phyloP scores from a whole-genome alignment of 1,140 invertebrate genomes.

The Colletes latitarsis region DNA sequence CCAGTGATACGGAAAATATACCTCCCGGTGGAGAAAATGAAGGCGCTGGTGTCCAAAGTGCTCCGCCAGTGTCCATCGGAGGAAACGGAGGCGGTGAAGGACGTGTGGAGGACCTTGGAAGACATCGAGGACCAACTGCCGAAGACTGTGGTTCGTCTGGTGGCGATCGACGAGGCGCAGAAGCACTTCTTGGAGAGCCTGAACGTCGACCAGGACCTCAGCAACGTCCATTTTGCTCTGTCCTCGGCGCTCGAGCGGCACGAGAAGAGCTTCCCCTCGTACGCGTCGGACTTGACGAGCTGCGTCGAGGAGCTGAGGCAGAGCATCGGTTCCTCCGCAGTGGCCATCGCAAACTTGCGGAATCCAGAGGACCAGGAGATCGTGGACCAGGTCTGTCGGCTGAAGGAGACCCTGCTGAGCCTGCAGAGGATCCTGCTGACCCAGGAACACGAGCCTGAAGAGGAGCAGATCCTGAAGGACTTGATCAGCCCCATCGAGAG shows the following conservation, averaged over 20 bases:
- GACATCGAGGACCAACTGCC: conserved; percentile 68
- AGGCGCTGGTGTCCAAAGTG: conserved; percentile 61
- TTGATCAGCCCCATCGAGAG: conserved; percentile 62
- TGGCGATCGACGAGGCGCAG: conserved; percentile 18
- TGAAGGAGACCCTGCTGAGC: conserved; percentile 69
- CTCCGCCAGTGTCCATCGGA: conserved; percentile 47
- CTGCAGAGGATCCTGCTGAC: conserved; percentile 70
- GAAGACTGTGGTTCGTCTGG: conserved; percentile 50
- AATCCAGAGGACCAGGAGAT: conserved; percentile 60
- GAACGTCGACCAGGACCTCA: conserved; percentile 65
- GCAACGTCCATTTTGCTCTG: conserved; percentile 68
- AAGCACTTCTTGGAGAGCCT: conserved; percentile 52
- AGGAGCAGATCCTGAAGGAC: conserved; percentile 64
- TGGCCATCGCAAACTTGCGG: conserved; percentile 58
- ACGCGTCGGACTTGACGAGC: conserved; percentile 51
- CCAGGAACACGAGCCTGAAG: conserved; percentile 62
- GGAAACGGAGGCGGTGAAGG: conserved; percentile 56
- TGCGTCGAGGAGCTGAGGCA: conserved; percentile 68
- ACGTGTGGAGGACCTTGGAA: conserved; percentile 63
- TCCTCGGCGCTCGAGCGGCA: conserved; percentile 65
- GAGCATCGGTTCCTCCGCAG: conserved; percentile 58
- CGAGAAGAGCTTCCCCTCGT: conserved; percentile 28
- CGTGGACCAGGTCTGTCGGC: conserved; percentile 61
- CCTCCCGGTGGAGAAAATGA: conserved; percentile 64
- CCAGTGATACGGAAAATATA: conserved; percentile 62